A percentile compares a stretch with the other conserved stretches of the same genome.
These are phyloP conservation scores for Pteropus alecto DNA, from an alignment of 2,113 vertebrate species.

Conservation along the genomic window DNA sequence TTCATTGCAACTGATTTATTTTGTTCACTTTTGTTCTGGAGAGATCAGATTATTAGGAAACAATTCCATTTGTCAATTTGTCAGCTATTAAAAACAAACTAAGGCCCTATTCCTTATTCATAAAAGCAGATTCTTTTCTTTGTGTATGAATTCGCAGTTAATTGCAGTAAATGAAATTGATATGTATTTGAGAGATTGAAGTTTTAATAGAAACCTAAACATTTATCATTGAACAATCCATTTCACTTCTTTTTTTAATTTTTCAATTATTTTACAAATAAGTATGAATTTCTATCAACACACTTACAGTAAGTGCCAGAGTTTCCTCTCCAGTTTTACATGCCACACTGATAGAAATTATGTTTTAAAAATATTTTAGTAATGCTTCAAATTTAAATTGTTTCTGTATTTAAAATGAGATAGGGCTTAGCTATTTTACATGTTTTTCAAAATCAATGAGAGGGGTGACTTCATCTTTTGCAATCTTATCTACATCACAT, in stretches of 20 bases:
- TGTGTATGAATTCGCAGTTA: neutral
- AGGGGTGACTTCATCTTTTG: neutral
- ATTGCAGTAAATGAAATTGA: neutral
- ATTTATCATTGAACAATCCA: neutral
- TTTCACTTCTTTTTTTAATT: neutral
- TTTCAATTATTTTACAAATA: neutral
- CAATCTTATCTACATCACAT: neutral
- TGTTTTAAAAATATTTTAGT: neutral
- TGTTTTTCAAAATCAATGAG: neutral
- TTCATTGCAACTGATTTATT: neutral
- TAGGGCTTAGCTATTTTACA: neutral
- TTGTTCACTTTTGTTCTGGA: neutral
- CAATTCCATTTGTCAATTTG: neutral
- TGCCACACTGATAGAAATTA: neutral
- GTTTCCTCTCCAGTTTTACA: neutral
- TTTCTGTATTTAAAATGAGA: neutral
- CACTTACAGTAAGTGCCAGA: neutral
- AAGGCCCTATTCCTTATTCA: neutral
- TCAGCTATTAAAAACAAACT: neutral
- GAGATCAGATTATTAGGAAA: neutral
- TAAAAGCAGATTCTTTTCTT: neutral
- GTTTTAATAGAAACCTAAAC: neutral
- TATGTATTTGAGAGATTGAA: neutral
- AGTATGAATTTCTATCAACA: neutral
- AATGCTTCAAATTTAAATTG: neutral